A percentile compares a stretch with the other conserved stretches of the same genome.
Conservation (phyloP, 2,113 vertebrate genomes). For the Prolemur simus region DNA sequence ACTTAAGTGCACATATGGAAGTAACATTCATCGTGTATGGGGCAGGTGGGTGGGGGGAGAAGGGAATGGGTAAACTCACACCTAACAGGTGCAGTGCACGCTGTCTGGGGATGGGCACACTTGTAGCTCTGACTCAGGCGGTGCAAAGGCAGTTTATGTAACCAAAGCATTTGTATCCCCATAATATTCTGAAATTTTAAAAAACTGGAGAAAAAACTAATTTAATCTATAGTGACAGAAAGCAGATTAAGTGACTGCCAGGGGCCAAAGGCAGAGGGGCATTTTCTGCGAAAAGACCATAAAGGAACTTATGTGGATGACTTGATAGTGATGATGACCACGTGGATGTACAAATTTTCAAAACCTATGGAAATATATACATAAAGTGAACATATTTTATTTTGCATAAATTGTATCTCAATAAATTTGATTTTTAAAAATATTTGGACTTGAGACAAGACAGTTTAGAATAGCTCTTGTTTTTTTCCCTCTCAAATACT, state of each 20-base stretch:
- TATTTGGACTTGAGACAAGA: background rate
- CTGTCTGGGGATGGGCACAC: too few species aligned
- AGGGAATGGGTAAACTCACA: too few species aligned
- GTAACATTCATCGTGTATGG: too few species aligned
- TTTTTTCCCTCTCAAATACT: background rate
- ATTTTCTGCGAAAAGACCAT: background rate
- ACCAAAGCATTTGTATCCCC: too few species aligned
- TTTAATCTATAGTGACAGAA: background rate
- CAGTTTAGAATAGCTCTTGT: background rate
- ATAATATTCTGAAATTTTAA: background rate
- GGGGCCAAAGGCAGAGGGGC: rapidly evolving
- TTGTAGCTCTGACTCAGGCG: too few species aligned
- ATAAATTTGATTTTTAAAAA: conserved; percentile 9
- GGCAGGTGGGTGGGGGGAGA: too few species aligned
- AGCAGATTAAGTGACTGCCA: background rate
- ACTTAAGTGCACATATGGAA: too few species aligned
- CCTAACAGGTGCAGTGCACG: too few species aligned
- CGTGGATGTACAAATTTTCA: background rate
- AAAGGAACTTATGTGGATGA: background rate
- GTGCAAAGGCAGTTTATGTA: too few species aligned
- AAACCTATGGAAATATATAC: background rate
- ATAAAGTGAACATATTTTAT: background rate
- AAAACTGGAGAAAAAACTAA: background rate
- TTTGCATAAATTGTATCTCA: background rate
- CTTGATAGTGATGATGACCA: background rate